Conservation (phyloP, 2,113 vertebrate genomes). For the Ellobius talpinus region DNA sequence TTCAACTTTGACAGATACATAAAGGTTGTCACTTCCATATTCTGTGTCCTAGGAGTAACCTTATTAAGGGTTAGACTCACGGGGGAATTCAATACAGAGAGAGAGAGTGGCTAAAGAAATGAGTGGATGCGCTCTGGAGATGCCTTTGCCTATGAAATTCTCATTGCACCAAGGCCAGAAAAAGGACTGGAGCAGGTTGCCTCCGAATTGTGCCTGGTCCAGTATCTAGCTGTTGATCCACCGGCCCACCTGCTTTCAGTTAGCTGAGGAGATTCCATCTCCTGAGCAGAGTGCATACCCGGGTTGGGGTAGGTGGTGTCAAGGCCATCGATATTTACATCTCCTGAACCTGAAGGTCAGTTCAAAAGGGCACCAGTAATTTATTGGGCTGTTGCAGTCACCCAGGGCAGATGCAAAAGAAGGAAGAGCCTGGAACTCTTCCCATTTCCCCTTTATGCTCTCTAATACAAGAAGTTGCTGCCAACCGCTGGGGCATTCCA, state of each 20-base stretch:
- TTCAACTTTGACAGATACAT: not conserved
- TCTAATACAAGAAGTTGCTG: slow-evolving; percentile 24
- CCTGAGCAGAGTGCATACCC: not conserved
- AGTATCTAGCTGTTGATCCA: not conserved
- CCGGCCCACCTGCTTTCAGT: slow-evolving; percentile 56
- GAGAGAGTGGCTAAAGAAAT: not conserved
- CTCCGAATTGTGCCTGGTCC: not conserved
- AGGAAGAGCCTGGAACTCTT: slow-evolving; percentile 24
- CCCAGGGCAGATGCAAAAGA: slow-evolving; percentile 18
- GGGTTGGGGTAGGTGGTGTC: not conserved
- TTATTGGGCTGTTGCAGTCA: slow-evolving; percentile 61
- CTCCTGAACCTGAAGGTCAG: slow-evolving; percentile 65
- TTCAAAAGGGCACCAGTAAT: slow-evolving; percentile 67
- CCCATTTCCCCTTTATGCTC: not conserved
- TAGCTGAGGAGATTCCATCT: slow-evolving; percentile 15
- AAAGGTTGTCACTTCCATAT: not conserved
- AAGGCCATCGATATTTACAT: slow-evolving; percentile 65
- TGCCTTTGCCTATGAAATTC: not conserved
- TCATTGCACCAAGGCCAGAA: not conserved
- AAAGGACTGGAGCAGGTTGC: not conserved
- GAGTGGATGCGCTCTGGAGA: not conserved
- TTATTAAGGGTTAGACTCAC: not conserved
- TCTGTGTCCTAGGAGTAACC: not conserved
- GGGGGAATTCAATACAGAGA: not conserved
- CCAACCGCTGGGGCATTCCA: slow-evolving; percentile 22